phyloP scores from a whole-genome alignment of 2,797 vertebrate species.

The Gobio occitaniae region DNA sequence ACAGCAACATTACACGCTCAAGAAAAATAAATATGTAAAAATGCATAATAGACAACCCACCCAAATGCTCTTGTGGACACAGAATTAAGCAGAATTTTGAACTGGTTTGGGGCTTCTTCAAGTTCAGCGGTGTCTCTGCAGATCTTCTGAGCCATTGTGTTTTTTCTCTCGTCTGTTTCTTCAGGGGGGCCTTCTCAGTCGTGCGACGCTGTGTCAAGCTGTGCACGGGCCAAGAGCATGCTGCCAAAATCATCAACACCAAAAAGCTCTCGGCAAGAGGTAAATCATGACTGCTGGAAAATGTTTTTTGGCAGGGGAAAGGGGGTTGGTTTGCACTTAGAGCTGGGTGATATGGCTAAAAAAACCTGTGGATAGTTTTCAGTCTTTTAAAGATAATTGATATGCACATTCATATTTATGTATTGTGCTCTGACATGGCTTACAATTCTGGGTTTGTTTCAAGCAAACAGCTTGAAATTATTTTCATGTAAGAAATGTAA shows the following conservation, averaged over 20 bases:
- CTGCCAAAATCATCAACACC: slow-evolving; percentile 98
- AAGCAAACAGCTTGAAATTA: not conserved
- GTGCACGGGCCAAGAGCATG: slow-evolving; percentile 92
- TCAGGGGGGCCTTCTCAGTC: slow-evolving; percentile 95
- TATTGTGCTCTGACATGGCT: not conserved
- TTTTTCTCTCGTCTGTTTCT: slow-evolving; percentile 60
- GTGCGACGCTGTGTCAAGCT: slow-evolving; percentile 96
- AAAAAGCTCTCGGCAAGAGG: slow-evolving; percentile 97
- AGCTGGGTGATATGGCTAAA: not conserved
- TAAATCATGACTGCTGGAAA: slow-evolving; percentile 69
- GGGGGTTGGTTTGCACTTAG: not conserved
- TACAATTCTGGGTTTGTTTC: not conserved
- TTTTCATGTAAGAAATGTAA: not conserved
- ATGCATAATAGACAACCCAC: no score
- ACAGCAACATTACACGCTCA: not conserved
- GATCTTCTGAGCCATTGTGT: slow-evolving; percentile 55
- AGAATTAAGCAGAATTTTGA: not conserved
- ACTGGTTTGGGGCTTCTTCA: not conserved
- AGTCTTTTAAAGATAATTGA: not conserved
- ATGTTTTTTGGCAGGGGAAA: not conserved
- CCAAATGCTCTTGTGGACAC: not conserved
- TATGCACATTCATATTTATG: not conserved
- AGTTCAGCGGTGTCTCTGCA: not conserved
- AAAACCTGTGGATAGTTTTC: not conserved
- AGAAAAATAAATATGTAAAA: no score